Conservation (phyloP, 1,140 invertebrate species). For the Ceratina calcarata region DNA sequence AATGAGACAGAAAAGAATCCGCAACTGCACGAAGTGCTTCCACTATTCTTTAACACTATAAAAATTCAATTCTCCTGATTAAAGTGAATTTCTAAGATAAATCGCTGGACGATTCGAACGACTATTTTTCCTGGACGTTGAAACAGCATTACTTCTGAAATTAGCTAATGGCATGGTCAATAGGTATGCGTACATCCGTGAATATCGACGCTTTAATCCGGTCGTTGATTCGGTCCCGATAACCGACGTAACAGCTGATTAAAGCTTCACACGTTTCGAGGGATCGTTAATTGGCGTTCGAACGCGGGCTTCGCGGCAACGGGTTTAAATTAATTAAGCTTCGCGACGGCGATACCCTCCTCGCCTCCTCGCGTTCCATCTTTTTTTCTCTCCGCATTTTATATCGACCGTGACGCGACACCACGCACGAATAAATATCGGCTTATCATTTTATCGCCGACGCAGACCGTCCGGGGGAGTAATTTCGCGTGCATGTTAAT, state of each 20-base stretch:
- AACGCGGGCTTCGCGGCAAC: neutral
- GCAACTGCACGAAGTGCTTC: no score
- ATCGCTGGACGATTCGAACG: no score
- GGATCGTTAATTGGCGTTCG: slow-evolving; percentile 20
- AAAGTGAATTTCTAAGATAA: no score
- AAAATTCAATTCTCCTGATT: no score
- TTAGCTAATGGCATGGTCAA: slow-evolving; percentile 12
- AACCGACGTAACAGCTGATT: slow-evolving; percentile 28
- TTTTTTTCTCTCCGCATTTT: neutral
- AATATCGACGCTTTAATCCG: slow-evolving; percentile 30
- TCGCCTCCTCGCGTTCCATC: neutral
- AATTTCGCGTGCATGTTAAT: neutral
- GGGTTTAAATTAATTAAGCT: slow-evolving; percentile 16
- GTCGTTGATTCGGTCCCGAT: slow-evolving; percentile 8
- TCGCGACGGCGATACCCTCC: neutral
- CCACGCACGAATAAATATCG: neutral
- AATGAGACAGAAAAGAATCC: no score
- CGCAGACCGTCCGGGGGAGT: no score
- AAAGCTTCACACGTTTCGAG: slow-evolving; percentile 21
- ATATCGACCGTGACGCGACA: neutral
- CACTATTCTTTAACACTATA: no score
- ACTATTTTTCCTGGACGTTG: no score
- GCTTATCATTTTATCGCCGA: neutral
- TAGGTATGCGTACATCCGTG: neutral
- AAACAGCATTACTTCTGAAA: no score